These are phyloP conservation scores for Brachionus angularis DNA, from an alignment of 1,140 invertebrate genomes.

Conservation along the genomic window DNA sequence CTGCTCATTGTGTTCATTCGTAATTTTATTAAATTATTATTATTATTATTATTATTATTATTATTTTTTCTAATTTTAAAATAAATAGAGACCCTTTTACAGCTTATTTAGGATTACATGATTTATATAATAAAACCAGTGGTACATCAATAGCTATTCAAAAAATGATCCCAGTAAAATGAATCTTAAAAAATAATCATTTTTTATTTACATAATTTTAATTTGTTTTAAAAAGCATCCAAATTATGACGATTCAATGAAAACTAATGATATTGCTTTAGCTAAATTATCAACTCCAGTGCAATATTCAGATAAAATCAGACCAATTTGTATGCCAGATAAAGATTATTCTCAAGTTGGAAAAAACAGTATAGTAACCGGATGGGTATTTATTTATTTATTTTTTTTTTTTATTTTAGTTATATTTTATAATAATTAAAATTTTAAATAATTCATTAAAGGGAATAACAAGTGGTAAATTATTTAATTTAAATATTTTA, in stretches of 20 bases:
- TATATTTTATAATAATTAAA: neutral
- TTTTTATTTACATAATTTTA: neutral
- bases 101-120: slow-evolving; percentile 23
- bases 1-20: slow-evolving; percentile 20
- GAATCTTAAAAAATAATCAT: neutral
- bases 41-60: neutral
- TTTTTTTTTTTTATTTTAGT: neutral
- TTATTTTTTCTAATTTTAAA: neutral
- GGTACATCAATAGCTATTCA: neutral
- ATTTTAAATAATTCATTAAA: no score
- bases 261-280: slow-evolving; percentile 66
- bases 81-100: neutral
- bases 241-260: slow-evolving; percentile 46
- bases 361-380: slow-evolving; percentile 18
- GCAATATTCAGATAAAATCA: slow-evolving; percentile 60
- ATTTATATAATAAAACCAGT: neutral
- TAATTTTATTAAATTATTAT: neutral
- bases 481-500: neutral
- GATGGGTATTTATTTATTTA: slow-evolving; percentile 21
- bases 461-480: slow-evolving; percentile 4
- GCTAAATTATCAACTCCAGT: slow-evolving; percentile 60
- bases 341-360: slow-evolving; percentile 25
- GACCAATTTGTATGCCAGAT: slow-evolving; percentile 65
- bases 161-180: slow-evolving; percentile 20
- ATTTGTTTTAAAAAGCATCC: slow-evolving; percentile 38